Conservation (phyloP, 2,113 vertebrate genomes). For the Balaeniceps rex region DNA sequence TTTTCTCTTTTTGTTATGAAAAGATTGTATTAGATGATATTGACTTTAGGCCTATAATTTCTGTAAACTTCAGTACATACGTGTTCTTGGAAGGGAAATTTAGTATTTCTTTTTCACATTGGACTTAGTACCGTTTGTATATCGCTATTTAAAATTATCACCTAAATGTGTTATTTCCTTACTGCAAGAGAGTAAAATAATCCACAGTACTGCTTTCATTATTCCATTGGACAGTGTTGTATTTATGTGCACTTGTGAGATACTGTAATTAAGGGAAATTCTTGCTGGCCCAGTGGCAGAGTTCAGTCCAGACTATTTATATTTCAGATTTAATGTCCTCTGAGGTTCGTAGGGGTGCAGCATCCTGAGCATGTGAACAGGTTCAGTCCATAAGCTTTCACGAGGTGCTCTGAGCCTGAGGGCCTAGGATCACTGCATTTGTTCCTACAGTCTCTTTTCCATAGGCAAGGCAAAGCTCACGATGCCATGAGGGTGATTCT, state of each 20-base stretch:
- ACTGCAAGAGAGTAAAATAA: neutral
- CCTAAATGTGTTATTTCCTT: neutral
- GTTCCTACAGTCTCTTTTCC: neutral
- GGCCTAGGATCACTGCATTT: neutral
- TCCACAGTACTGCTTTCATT: neutral
- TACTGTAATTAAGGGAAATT: neutral
- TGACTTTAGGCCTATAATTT: neutral
- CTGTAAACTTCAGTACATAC: neutral
- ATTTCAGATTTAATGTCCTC: neutral
- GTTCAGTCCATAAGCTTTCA: neutral
- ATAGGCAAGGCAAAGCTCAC: neutral
- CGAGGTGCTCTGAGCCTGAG: neutral
- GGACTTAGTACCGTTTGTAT: neutral
- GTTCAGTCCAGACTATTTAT: neutral
- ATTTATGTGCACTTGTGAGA: neutral
- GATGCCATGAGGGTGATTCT: neutral
- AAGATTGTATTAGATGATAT: neutral
- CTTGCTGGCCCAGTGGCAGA: neutral
- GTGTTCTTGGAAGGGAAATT: neutral
- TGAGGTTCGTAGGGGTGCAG: neutral
- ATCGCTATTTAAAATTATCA: neutral
- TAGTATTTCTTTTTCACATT: neutral
- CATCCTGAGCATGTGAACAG: fast-evolving
- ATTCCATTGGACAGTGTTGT: neutral
- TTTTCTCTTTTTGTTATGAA: neutral